These are phyloP conservation scores for Dicroscelio sp. DNA, from an alignment of 2,888 invertebrate species.

Conservation along the genomic window DNA sequence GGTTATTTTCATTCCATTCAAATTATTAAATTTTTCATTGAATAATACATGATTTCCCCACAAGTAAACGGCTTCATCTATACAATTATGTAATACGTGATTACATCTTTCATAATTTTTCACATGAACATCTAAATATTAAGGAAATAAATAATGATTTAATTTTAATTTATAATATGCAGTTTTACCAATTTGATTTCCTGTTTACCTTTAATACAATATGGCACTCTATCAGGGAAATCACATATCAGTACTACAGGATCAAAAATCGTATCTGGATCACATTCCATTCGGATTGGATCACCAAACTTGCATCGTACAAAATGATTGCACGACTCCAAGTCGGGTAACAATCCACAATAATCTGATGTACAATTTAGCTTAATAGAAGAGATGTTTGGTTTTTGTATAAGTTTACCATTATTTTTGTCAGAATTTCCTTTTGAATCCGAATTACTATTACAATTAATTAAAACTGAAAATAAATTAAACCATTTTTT, in stretches of 20 bases:
- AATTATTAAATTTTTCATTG: too few species aligned
- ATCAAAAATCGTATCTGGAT: conserved; percentile 54
- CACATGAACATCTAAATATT: too few species aligned
- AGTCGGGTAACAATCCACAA: conserved; percentile 34
- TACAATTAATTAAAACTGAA: too few species aligned
- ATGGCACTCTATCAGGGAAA: conserved; percentile 45
- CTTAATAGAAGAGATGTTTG: conserved; percentile 27
- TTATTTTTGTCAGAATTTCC: not conserved
- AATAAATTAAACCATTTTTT: too few species aligned
- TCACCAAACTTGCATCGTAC: conserved; percentile 26
- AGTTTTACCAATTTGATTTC: too few species aligned
- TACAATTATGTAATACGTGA: too few species aligned
- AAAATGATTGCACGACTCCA: conserved; percentile 36
- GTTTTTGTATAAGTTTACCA: conserved; percentile 33
- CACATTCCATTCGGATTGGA: conserved; percentile 23
- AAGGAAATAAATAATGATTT: too few species aligned
- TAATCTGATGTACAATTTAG: conserved; percentile 37
- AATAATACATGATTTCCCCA: conserved; percentile 4
- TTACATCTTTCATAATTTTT: too few species aligned
- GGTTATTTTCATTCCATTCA: too few species aligned
- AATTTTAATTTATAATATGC: too few species aligned
- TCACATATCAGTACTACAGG: conserved; percentile 34
- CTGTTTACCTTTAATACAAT: conserved; percentile 35
- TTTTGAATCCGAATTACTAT: too few species aligned
- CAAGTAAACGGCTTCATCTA: too few species aligned